These are phyloP conservation scores for Caenorhabditis sp. DNA, from an alignment of 2,888 invertebrate species.

Conservation along the genomic window DNA sequence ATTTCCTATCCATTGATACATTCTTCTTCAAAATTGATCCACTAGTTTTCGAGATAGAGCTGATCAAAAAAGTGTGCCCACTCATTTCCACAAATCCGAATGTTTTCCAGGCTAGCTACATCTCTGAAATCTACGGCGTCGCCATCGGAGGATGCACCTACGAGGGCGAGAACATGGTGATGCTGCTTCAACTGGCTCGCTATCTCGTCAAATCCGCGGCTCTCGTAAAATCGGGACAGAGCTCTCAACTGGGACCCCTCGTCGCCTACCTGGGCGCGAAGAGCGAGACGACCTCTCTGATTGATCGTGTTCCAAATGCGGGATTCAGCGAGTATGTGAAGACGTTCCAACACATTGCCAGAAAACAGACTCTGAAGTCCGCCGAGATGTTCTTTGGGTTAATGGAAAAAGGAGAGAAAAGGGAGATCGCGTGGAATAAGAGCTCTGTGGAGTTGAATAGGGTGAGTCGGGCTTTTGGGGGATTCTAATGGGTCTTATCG, in stretches of 20 bases:
- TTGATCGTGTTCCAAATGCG: conserved; percentile 42
- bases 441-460: conserved; percentile 70
- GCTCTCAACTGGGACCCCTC: conserved; percentile 42
- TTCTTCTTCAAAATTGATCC: too few relatives aligned
- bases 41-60: too few relatives aligned
- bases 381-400: conserved; percentile 65
- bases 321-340: conserved; percentile 44
- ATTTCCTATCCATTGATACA: too few relatives aligned
- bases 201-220: conserved; percentile 88
- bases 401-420: conserved; percentile 60
- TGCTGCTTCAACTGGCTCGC: conserved; percentile 92
- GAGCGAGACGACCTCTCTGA: conserved; percentile 54
- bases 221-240: conserved; percentile 30
- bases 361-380: conserved; percentile 64
- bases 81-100: too few relatives aligned
- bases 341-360: conserved; percentile 68
- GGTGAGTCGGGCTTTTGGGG: conserved; percentile 2
- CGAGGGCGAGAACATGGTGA: conserved; percentile 97
- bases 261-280: conserved; percentile 69
- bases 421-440: conserved; percentile 75
- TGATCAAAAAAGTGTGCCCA: too few relatives aligned
- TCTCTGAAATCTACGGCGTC: conserved; percentile 67
- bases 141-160: conserved; percentile 94
- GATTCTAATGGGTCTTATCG: background rate
- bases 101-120: conserved; percentile 84